A percentile compares a stretch with the other conserved stretches of the same genome.
These are phyloP conservation scores for Tadarida brasiliensis DNA, from an alignment of 2,797 vertebrate genomes.

Conservation along the genomic window DNA sequence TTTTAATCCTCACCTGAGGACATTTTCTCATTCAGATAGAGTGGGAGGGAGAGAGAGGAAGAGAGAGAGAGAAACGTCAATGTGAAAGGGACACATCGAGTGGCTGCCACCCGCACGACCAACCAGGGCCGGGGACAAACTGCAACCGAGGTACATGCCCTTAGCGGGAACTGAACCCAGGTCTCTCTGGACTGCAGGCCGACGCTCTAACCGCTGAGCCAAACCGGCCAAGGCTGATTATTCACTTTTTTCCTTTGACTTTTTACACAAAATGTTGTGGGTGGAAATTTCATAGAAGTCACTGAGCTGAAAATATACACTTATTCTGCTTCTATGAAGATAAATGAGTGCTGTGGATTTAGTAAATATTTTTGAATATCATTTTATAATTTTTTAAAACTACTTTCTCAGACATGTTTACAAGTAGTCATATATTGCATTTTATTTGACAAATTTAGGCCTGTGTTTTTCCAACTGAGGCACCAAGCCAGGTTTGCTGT, in stretches of 20 bases:
- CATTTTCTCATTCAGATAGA: too few relatives aligned
- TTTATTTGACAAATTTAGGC: slow-evolving; percentile 32
- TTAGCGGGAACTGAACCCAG: too few relatives aligned
- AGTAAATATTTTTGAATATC: not conserved
- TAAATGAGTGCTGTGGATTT: not conserved
- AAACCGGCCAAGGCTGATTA: too few relatives aligned
- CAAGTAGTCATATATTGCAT: not conserved
- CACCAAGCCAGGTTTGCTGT: not conserved
- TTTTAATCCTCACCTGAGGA: too few relatives aligned
- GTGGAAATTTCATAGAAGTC: slow-evolving; percentile 54
- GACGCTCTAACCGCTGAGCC: too few relatives aligned
- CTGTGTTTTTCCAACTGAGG: not conserved
- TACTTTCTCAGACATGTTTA: not conserved
- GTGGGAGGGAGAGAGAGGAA: too few relatives aligned
- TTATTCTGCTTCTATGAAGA: not conserved
- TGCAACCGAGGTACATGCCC: too few relatives aligned
- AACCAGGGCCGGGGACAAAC: too few relatives aligned
- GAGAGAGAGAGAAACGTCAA: too few relatives aligned
- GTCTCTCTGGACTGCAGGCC: too few relatives aligned
- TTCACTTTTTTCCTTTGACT: slow-evolving; percentile 47
- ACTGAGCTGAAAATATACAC: slow-evolving; percentile 8
- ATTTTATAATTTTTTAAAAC: not conserved
- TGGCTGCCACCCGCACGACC: too few relatives aligned
- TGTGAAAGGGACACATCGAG: too few relatives aligned
- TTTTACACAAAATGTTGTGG: slow-evolving; percentile 14